A percentile compares a stretch with the other conserved stretches of the same genome.
Conservation (phyloP, 1,140 invertebrate species). For the Heliconius hermathena region DNA sequence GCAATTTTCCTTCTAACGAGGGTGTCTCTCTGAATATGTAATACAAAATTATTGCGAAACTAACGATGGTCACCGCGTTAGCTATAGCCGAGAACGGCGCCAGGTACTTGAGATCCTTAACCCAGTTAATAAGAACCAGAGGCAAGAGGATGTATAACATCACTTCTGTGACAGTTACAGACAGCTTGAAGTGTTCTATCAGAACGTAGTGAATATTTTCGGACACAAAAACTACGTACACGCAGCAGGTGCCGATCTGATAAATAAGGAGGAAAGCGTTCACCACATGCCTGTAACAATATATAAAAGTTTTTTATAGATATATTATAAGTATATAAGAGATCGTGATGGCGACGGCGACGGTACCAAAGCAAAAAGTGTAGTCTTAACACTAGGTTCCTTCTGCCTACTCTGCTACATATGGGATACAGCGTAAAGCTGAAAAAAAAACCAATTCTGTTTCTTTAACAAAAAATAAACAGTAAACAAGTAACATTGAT, state of each 20-base stretch:
- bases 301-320: not conserved
- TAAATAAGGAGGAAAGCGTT: constrained; percentile 89
- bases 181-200: constrained; percentile 72
- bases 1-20: constrained; percentile 65
- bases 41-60: constrained; percentile 86
- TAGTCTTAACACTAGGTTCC: no score
- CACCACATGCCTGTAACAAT: constrained; percentile 82
- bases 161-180: constrained; percentile 69
- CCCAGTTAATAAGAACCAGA: constrained; percentile 86
- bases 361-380: no score
- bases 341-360: no score
- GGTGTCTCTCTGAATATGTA: constrained; percentile 86
- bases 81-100: constrained; percentile 89
- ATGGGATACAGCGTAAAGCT: no score
- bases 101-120: constrained; percentile 88
- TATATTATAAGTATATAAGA: constrained; percentile 17
- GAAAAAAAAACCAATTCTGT: no score
- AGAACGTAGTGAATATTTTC: constrained; percentile 86
- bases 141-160: constrained; percentile 85
- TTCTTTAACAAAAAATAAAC: no score
- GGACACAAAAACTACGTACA: constrained; percentile 93
- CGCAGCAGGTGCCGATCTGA: constrained; percentile 94
- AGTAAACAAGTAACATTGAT: not conserved
- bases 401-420: no score
- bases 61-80: constrained; percentile 85